phyloP scores from a whole-genome alignment of 2,888 invertebrate genomes.

The Meliscaeva auricollis region DNA sequence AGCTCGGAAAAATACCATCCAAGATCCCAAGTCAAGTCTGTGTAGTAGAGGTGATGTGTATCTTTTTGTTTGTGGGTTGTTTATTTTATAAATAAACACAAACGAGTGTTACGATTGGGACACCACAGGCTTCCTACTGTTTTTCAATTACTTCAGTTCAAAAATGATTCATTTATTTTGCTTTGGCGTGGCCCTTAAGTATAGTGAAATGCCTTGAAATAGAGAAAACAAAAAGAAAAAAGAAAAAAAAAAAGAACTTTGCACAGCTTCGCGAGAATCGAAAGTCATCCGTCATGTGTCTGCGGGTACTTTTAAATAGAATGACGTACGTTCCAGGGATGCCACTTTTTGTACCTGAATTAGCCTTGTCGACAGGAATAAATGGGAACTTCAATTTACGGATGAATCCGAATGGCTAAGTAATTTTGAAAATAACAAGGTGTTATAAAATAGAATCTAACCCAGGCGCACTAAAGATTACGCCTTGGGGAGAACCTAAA shows the following conservation, averaged over 20 bases:
- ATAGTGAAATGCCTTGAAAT: constrained; percentile 43
- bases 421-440: too few relatives aligned
- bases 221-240: constrained; percentile 7
- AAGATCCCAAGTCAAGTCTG: background rate
- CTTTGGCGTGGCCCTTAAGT: constrained; percentile 60
- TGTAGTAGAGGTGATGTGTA: background rate
- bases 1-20: constrained; percentile 42
- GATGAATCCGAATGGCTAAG: too few relatives aligned
- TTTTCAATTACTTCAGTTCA: constrained; percentile 63
- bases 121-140: constrained; percentile 65
- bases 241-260: background rate
- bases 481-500: too few relatives aligned
- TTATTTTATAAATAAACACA: constrained; percentile 57
- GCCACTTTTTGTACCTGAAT: constrained; percentile 28
- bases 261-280: constrained; percentile 12
- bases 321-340: constrained; percentile 38
- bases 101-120: constrained; percentile 56
- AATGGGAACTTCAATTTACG: too few relatives aligned
- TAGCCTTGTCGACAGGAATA: too few relatives aligned
- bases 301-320: constrained; percentile 24
- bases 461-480: too few relatives aligned
- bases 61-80: constrained; percentile 40
- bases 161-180: constrained; percentile 66
- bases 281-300: constrained; percentile 56
- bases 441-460: too few relatives aligned